A percentile compares a stretch with the other conserved stretches of the same genome.
phyloP scores from a whole-genome alignment of 2,888 invertebrate genomes.

The Amiota mariae region DNA sequence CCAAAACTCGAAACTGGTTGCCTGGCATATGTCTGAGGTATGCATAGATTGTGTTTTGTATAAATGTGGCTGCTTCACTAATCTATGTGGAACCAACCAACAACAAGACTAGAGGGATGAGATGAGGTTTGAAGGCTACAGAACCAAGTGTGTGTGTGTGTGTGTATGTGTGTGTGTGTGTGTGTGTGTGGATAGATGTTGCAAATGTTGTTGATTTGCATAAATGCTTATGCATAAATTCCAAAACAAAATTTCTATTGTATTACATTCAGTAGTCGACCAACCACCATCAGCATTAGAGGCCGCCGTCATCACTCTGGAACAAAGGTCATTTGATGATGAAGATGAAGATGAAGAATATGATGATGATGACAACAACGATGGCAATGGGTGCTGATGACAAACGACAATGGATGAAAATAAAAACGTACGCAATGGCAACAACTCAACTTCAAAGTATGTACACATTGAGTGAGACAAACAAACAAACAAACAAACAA shows the following conservation, averaged over 20 bases:
- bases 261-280: not conserved
- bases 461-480: not conserved
- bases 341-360: constrained; percentile 43
- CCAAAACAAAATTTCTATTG: constrained; percentile 39
- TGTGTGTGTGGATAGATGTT: constrained; percentile 11
- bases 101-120: not conserved
- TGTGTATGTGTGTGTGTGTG: constrained; percentile 22
- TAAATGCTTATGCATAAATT: constrained; percentile 66
- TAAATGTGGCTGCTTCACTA: constrained; percentile 11
- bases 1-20: not conserved
- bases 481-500: not conserved
- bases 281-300: no score
- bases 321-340: constrained; percentile 44
- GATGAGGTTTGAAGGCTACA: not conserved
- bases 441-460: constrained; percentile 1
- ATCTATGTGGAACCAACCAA: not conserved
- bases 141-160: constrained; percentile 14
- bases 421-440: not conserved
- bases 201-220: constrained; percentile 51
- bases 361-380: constrained; percentile 19
- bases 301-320: no score
- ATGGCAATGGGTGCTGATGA: not conserved
- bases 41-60: constrained; percentile 5
- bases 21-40: not conserved
- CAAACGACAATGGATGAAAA: constrained; percentile 2